Base-by-base conservation (phyloP, 2,113 vertebrate species). In the Urocitellus parryii region DNA sequence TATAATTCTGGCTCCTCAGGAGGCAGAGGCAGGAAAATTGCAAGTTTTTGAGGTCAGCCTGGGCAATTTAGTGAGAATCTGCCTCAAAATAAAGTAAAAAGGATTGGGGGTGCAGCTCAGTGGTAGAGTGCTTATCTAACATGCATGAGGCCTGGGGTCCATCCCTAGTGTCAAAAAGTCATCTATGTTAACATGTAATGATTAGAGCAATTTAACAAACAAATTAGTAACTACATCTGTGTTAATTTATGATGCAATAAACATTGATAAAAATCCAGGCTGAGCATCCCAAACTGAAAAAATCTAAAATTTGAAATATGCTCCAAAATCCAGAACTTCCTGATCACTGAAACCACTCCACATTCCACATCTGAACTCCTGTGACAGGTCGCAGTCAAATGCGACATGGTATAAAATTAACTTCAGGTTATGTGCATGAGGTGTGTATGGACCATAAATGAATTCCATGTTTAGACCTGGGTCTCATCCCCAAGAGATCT, bases 161-260 rank as follows among this genome's bases (percentile, higher is more conserved):
- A 34, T 68, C 32, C 29, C 32, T 14, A n/a, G 34, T n/a, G 32
- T 34, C 67, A 70, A 70, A n/a, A 25, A 70, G 17, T 18, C 77
- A 88, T 58, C 65, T 76, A 13, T 87, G 63, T 74, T 72, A 79
- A 51, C 34, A n/a, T 78, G 34, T 42, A 78, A 88, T 67, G 77
- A 61, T 80, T 42, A 53, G 27, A 45, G 37, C 8, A 37, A 39
- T 85, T 79, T 42, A 42, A 74, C 22, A 81, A 82, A 61, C 39
- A 25, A 88, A 88, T 73, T 65, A 85, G 37, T n/a, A 84, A 92
- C 68, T 88, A 63, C 80, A 68, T 80, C 32, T 76, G 22, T 68
- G 76, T 85, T 58, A 61, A 68, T 42, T 68, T 86, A 51, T 80
- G 27, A 67, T 78, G 12, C 14, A 79, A 42, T 61, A 70, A 94